phyloP scores from a whole-genome alignment of 2,888 invertebrate genomes.

The Trissonchulus sp. region DNA sequence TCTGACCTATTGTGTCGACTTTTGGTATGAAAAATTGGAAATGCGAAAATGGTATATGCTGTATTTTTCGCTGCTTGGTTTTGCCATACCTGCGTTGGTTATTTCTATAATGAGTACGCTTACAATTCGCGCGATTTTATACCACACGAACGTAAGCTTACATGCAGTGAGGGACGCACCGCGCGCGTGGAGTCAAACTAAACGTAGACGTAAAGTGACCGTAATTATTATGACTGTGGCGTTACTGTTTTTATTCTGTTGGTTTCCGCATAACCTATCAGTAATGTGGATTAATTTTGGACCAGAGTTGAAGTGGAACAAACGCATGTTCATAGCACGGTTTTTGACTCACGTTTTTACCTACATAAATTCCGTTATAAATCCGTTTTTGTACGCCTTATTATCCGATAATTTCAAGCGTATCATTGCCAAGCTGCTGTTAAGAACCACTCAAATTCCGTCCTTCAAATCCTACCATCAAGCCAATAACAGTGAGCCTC shows the following conservation, averaged over 20 bases:
- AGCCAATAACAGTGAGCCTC: neutral
- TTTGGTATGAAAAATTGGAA: neutral
- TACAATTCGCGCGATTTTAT: neutral
- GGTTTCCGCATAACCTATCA: conserved; percentile 22
- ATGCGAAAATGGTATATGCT: conserved; percentile 18
- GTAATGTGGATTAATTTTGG: conserved; percentile 26
- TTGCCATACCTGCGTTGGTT: conserved; percentile 18
- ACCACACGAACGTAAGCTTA: neutral
- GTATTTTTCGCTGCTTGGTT: conserved; percentile 11
- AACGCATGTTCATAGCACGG: neutral
- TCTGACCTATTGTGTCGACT: neutral
- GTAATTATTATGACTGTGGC: conserved; percentile 8
- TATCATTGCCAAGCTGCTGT: neutral
- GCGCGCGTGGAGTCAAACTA: neutral
- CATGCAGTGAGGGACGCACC: neutral
- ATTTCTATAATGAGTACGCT: conserved; percentile 8
- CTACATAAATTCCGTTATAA: conserved; percentile 20
- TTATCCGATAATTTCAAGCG: conserved; percentile 20
- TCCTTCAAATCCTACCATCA: neutral
- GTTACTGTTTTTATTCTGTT: conserved; percentile 15
- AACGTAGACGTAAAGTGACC: neutral
- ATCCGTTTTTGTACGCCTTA: conserved; percentile 21
- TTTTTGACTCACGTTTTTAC: conserved; percentile 19
- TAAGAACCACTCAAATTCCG: neutral
- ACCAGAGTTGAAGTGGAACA: neutral